A percentile compares a stretch with the other conserved stretches of the same genome.
Conservation (phyloP, 2,888 invertebrate species). For the Zootermopsis nevadensis region DNA sequence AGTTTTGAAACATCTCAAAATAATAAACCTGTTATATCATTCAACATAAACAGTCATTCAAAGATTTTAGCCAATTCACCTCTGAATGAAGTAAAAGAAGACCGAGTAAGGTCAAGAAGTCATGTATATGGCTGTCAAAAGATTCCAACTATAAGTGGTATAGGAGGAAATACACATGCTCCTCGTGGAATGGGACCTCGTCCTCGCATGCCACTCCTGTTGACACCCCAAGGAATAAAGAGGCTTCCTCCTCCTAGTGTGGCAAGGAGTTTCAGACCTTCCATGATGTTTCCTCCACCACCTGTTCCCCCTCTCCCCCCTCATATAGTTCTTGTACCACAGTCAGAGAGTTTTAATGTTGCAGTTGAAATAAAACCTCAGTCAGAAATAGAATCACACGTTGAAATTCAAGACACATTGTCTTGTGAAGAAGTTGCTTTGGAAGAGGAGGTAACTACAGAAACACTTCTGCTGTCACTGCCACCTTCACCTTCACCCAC, state of each 20-base stretch:
- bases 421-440: background rate
- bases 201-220: slow-evolving; percentile 27
- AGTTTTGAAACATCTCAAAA: background rate
- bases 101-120: background rate
- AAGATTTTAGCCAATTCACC: slow-evolving; percentile 46
- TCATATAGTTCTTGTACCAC: background rate
- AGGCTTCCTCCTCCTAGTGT: slow-evolving; percentile 24
- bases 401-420: background rate
- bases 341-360: slow-evolving; percentile 25
- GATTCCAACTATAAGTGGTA: slow-evolving; percentile 50
- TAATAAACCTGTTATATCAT: slow-evolving; percentile 43
- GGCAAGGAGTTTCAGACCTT: slow-evolving; percentile 40
- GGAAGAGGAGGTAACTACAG: slow-evolving; percentile 11
- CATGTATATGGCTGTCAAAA: slow-evolving; percentile 43
- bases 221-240: slow-evolving; percentile 13
- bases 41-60: slow-evolving; percentile 44
- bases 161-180: slow-evolving; percentile 24
- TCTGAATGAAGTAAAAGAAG: slow-evolving; percentile 46
- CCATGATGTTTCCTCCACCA: slow-evolving; percentile 41
- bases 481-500: background rate
- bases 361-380: slow-evolving; percentile 36
- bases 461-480: background rate
- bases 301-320: slow-evolving; percentile 33
- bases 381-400: slow-evolving; percentile 15
- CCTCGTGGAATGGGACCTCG: slow-evolving; percentile 36